phyloP scores from a whole-genome alignment of 2,113 vertebrate species.

The Nycticebus coucang region DNA sequence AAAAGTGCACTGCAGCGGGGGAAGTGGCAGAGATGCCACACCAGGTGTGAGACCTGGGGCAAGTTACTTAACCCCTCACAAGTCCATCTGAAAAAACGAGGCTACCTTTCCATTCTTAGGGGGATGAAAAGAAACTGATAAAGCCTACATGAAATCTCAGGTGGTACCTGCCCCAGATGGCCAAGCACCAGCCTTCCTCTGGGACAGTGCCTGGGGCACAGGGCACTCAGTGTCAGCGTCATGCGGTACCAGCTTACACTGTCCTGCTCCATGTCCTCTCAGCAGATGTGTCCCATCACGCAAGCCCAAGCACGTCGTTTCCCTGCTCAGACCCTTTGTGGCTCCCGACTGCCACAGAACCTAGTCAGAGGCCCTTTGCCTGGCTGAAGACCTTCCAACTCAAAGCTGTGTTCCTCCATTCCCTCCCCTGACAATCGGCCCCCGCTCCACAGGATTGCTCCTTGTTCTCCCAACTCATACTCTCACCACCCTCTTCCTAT shows the following conservation, averaged over 20 bases:
- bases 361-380: neutral
- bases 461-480: neutral
- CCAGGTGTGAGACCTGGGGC: neutral
- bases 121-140: neutral
- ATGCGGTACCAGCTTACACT: neutral
- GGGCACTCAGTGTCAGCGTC: neutral
- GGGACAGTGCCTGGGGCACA: neutral
- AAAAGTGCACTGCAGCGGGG: neutral
- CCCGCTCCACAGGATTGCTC: neutral
- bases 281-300: neutral
- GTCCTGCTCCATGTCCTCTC: neutral
- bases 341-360: neutral
- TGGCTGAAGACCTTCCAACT: neutral
- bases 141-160: fast-evolving
- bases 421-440: neutral
- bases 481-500: neutral
- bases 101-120: neutral
- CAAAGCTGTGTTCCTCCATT: neutral
- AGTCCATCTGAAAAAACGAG: neutral
- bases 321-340: neutral
- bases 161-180: too few species aligned
- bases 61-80: neutral
- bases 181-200: neutral
- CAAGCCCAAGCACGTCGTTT: neutral
- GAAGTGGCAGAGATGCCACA: neutral